A percentile compares a stretch with the other conserved stretches of the same genome.
Evolutionary conservation across 92 coral and sea anemone genomes (phyloP).

Genomic region (Zoanthus sociatus): DNA sequence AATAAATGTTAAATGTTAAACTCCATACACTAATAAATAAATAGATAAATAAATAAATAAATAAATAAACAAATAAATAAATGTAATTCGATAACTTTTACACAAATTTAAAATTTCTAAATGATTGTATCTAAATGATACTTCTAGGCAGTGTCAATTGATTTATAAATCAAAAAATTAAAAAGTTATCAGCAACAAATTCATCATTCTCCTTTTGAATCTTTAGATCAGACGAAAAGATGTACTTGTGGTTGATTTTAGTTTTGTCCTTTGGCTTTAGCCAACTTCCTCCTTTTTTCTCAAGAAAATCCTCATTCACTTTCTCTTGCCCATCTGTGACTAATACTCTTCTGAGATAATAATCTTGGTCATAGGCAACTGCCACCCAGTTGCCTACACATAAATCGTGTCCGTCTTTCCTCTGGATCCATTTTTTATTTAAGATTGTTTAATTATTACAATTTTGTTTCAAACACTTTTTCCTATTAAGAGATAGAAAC

Average conservation of each 20-base stretch:
- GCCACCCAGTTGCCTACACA: constrained; percentile 7
- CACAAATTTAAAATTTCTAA: not conserved
- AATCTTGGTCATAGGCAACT: not conserved
- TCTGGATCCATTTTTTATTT: not conserved
- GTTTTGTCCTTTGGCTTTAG: constrained; percentile 9
- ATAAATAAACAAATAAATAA: not conserved
- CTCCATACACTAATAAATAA: too few relatives aligned
- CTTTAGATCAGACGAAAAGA: not conserved
- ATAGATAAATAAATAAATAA: too few relatives aligned
- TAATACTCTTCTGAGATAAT: not conserved
- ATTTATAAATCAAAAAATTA: not conserved
- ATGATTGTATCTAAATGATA: not conserved
- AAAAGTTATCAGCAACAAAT: not conserved
- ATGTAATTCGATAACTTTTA: not conserved
- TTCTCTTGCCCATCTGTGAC: not conserved
- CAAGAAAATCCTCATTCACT: not conserved
- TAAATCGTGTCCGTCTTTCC: not conserved
- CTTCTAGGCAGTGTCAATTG: not conserved
- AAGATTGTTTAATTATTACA: too few relatives aligned
- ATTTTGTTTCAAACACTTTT: too few relatives aligned
- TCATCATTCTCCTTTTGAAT: not conserved
- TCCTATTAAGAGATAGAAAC: not conserved
- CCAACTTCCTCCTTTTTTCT: not conserved
- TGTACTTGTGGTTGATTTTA: not conserved
- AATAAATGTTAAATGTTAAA: too few relatives aligned